A percentile compares a stretch with the other conserved stretches of the same genome.
Conservation (phyloP, 2,113 vertebrate species). For the Trematomus loennbergii region DNA sequence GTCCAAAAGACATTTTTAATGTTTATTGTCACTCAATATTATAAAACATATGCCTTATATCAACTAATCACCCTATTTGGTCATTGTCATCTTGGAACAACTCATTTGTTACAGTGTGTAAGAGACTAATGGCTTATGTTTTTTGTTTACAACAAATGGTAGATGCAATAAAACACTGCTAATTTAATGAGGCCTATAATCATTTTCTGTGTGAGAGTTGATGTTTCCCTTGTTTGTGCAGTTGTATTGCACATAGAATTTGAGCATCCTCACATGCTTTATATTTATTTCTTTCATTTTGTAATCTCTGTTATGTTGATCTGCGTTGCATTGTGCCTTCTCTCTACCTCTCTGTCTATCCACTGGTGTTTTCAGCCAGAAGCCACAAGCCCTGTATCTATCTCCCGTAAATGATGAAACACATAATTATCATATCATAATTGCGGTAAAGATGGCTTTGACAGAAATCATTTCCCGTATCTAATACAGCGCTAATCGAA, state of each 20-base stretch:
- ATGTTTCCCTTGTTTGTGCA: neutral
- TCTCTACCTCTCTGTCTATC: conserved; percentile 77
- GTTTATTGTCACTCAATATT: neutral
- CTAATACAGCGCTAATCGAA: conserved; percentile 99
- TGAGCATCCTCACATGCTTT: neutral
- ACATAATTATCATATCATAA: conserved; percentile 99
- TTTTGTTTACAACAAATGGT: neutral
- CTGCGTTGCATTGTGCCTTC: conserved; percentile 74
- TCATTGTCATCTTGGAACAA: neutral
- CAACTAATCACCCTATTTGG: neutral
- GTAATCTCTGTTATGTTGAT: conserved; percentile 12
- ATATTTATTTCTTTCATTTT: conserved; percentile 11
- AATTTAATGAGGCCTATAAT: neutral
- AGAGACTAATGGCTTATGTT: neutral
- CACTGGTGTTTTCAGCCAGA: conserved; percentile 82
- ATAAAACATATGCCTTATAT: neutral
- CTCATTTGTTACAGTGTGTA: neutral
- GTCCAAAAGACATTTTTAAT: neutral
- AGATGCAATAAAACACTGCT: neutral
- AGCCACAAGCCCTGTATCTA: conserved; percentile 93
- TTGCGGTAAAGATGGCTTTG: conserved; percentile 99
- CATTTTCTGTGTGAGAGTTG: neutral
- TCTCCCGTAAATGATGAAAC: conserved; percentile 99
- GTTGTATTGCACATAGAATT: neutral
- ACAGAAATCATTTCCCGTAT: conserved; percentile 99